These are phyloP conservation scores for Chymomyza costata DNA, from an alignment of 1,140 invertebrate genomes.

Conservation along the genomic window DNA sequence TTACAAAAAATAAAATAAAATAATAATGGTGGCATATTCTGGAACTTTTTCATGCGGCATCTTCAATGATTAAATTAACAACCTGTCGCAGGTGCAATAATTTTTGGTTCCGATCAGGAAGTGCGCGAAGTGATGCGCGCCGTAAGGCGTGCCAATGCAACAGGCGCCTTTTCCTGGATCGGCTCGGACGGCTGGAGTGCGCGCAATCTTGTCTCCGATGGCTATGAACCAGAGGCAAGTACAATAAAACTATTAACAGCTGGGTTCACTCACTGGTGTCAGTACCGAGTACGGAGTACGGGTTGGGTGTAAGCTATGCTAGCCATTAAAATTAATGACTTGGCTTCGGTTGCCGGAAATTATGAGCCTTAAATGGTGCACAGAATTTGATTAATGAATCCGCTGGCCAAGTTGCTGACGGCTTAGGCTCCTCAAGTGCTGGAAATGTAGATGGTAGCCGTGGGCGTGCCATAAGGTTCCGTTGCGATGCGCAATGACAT, in stretches of 20 bases:
- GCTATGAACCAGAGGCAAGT: constrained; percentile 87
- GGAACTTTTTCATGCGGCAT: too few species aligned
- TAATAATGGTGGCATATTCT: too few species aligned
- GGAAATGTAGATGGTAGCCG: neutral
- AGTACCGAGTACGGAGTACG: neutral
- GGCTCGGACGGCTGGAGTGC: constrained; percentile 96
- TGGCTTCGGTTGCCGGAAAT: constrained; percentile 33
- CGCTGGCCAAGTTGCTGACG: neutral
- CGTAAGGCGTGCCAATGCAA: constrained; percentile 89
- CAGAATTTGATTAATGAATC: constrained; percentile 59
- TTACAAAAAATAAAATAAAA: too few species aligned
- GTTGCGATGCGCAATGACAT: constrained; percentile 28
- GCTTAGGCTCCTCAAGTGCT: neutral
- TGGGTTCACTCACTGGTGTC: too few species aligned
- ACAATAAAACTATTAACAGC: constrained; percentile 18
- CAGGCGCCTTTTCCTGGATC: constrained; percentile 94
- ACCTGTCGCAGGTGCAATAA: constrained; percentile 95
- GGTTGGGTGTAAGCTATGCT: neutral
- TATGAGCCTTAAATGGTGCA: constrained; percentile 55
- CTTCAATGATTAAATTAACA: too few species aligned
- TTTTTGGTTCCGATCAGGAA: constrained; percentile 97
- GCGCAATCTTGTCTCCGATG: constrained; percentile 88
- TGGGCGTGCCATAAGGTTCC: neutral
- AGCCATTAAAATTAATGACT: constrained; percentile 11
- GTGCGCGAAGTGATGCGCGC: constrained; percentile 95